phyloP scores from a whole-genome alignment of 2,888 invertebrate species.

The Fragum sueziense region DNA sequence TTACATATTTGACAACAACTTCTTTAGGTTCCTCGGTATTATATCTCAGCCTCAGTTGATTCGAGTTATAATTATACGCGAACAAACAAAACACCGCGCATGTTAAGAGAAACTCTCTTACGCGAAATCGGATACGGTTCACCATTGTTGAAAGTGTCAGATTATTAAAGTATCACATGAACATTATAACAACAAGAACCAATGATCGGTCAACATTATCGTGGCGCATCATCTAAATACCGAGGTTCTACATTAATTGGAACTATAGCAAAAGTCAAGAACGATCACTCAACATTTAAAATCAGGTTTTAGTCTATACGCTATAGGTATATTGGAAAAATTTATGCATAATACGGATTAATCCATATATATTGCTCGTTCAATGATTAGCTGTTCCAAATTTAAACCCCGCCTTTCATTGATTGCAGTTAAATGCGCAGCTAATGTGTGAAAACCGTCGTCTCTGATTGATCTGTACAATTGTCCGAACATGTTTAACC shows the following conservation, averaged over 20 bases:
- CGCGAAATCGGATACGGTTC: not conserved
- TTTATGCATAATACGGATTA: not conserved
- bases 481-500: not conserved
- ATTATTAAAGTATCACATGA: not conserved
- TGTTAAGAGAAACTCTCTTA: not conserved
- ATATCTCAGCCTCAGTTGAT: not conserved
- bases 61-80: not conserved
- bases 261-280: no score
- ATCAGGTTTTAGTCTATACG: not conserved
- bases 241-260: no score
- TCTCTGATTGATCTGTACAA: not conserved
- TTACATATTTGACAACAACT: not conserved
- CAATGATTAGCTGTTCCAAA: no score
- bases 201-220: no score
- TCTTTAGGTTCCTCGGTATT: not conserved
- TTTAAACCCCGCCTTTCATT: not conserved
- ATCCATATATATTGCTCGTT: not conserved
- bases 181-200: not conserved
- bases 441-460: not conserved
- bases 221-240: no score
- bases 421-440: not conserved
- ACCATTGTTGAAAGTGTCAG: not conserved
- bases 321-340: not conserved
- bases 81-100: slow-evolving; percentile 1
- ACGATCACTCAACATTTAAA: not conserved